phyloP scores from a whole-genome alignment of 2,888 invertebrate genomes.

The Miltochrista miniata region DNA sequence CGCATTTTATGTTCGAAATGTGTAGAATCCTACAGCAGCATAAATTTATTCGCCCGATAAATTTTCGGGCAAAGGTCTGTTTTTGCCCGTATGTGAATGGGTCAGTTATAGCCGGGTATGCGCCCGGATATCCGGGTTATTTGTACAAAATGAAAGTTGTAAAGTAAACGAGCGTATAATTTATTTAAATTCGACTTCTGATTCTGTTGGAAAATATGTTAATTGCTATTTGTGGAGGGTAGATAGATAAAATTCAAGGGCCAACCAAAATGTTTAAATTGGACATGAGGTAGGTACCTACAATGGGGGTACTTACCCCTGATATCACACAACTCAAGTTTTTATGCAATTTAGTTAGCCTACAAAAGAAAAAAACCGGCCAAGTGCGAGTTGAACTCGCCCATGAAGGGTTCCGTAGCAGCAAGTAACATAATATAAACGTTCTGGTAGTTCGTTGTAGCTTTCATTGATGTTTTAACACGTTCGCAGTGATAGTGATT shows the following conservation, averaged over 20 bases:
- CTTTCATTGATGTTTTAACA: too few species aligned
- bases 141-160: conserved; percentile 35
- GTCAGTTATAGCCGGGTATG: conserved; percentile 15
- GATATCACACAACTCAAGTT: too few species aligned
- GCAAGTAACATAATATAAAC: too few species aligned
- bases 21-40: conserved; percentile 16
- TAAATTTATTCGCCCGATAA: conserved; percentile 35
- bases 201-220: conserved; percentile 37
- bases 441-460: too few species aligned
- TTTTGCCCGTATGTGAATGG: conserved; percentile 27
- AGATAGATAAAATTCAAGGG: conserved; percentile 11
- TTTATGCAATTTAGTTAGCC: too few species aligned
- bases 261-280: conserved; percentile 6
- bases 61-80: conserved; percentile 27
- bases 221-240: conserved; percentile 31
- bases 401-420: too few species aligned
- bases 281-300: neutral
- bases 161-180: conserved; percentile 40
- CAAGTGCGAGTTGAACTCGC: too few species aligned
- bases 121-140: conserved; percentile 23
- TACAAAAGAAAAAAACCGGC: too few species aligned
- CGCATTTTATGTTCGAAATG: neutral
- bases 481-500: too few species aligned
- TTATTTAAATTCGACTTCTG: conserved; percentile 36
- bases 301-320: too few species aligned